These are phyloP conservation scores for Dysdera silvatica DNA, from an alignment of 1,140 invertebrate species.

Conservation along the genomic window DNA sequence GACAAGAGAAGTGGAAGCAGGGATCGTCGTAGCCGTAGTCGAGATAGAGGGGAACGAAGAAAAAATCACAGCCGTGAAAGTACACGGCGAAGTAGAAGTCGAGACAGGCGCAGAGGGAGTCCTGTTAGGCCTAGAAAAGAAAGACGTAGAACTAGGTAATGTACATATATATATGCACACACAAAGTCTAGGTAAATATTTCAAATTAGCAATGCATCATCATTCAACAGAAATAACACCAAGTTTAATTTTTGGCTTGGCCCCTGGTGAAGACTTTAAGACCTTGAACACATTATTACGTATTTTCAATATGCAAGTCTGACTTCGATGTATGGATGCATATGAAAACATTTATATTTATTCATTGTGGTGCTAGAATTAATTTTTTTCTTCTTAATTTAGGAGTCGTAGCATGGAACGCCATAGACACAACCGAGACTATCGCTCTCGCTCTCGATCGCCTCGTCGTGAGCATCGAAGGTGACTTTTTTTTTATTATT, in stretches of 20 bases:
- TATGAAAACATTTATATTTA: background rate
- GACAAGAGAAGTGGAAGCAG: conserved; percentile 31
- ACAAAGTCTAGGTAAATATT: background rate
- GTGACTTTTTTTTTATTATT: background rate
- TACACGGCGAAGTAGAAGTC: conserved; percentile 32
- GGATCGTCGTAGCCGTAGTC: conserved; percentile 32
- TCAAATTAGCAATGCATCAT: background rate
- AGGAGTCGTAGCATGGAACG: conserved; percentile 40
- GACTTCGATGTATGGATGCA: background rate
- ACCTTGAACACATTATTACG: background rate
- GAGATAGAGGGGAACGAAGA: conserved; percentile 43
- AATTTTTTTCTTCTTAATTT: background rate
- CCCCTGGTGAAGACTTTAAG: background rate
- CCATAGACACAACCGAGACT: conserved; percentile 20
- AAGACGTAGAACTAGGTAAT: conserved; percentile 35
- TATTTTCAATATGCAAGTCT: background rate
- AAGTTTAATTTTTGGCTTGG: background rate
- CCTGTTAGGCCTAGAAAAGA: conserved; percentile 40
- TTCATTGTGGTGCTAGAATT: background rate
- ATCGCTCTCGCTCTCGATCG: conserved; percentile 33
- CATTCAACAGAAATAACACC: no score
- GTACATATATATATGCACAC: background rate
- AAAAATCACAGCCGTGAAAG: conserved; percentile 38
- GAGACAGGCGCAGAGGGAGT: conserved; percentile 12
- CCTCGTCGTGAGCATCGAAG: conserved; percentile 22